A percentile compares a stretch with the other conserved stretches of the same genome.
These are phyloP conservation scores for Tetragonisca angustula DNA, from an alignment of 2,888 invertebrate species.

Conservation along the genomic window DNA sequence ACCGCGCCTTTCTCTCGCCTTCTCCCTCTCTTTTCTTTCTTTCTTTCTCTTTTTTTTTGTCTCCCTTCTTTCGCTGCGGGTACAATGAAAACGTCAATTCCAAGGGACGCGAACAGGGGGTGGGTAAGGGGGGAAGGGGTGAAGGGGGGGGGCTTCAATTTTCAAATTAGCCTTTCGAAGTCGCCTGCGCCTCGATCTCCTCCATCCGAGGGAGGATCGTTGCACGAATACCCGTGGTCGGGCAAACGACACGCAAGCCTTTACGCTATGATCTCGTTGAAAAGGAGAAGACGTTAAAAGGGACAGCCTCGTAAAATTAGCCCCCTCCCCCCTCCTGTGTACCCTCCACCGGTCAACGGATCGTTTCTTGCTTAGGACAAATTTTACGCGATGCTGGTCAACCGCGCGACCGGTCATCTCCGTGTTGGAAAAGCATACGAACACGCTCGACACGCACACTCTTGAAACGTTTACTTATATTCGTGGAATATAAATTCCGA, in stretches of 20 bases:
- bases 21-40: no score
- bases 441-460: no score
- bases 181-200: neutral
- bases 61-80: no score
- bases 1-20: neutral
- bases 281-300: constrained; percentile 28
- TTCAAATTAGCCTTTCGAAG: constrained; percentile 5
- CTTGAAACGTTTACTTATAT: neutral
- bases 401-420: constrained; percentile 16
- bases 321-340: neutral
- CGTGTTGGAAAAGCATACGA: neutral
- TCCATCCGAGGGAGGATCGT: neutral
- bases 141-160: neutral
- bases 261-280: constrained; percentile 39
- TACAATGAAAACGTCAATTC: neutral
- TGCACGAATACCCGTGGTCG: neutral
- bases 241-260: constrained; percentile 39
- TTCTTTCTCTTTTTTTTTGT: neutral
- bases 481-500: constrained; percentile 2
- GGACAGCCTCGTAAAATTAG: constrained; percentile 65
- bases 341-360: constrained; percentile 46
- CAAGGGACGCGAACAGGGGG: no score
- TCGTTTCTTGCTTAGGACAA: constrained; percentile 57
- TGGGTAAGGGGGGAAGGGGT: no score
- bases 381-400: constrained; percentile 58